Evolutionary conservation across 2,888 invertebrate species (phyloP), one percentile per base, ranked within the genome.

Genomic region (Callosobruchus maculatus): DNA sequence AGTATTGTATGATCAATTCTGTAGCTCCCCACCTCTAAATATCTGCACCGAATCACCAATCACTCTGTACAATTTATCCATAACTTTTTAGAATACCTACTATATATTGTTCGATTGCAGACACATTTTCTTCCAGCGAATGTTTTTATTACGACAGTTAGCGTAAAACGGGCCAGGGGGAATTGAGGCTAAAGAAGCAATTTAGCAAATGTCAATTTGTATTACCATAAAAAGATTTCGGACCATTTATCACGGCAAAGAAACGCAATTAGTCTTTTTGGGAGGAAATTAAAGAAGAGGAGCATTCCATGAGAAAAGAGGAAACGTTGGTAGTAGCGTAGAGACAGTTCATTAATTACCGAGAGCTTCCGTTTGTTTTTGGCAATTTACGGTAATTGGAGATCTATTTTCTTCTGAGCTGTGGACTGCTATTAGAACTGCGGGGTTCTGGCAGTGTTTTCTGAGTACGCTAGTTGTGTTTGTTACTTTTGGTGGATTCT

Each of bases 261-360:
- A 22, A 22, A 20, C 22, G 70, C 70, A 70, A 70, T 70, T 70
- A 70, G 70, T 70, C 70, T 70, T 70, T 70, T 70, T 70, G 22
- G 70, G 70, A 70, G 70, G 26, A 70, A 70, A 70, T 70, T 70
- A 70, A 70, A 70, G 70, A 70, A 70, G 49, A 49, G 1, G 3
- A 49, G 49, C 49, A 18, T 49, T 49, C 49, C 49, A 18, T 49
- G 49, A 49, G 49, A 49, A 49, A 49, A 49, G 13, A 49, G 49
- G 49, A 49, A 49, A 49, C 49, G 49, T 49, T 49, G 9, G 49
- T 49, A 49, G 49, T 1, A 49, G 49, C 49, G 49, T 49, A 49
- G 49, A 49, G 49, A 49, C 49, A 49, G 49, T 49, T 13, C 49
- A 49, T 49, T 49, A 49, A 49, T 49, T 49, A 49, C 49, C 49